Percentiles rank a stretch among this genome's conserved stretches.
Conservation (phyloP, 2,888 invertebrate genomes). For the Chaitophorus viminalis region DNA sequence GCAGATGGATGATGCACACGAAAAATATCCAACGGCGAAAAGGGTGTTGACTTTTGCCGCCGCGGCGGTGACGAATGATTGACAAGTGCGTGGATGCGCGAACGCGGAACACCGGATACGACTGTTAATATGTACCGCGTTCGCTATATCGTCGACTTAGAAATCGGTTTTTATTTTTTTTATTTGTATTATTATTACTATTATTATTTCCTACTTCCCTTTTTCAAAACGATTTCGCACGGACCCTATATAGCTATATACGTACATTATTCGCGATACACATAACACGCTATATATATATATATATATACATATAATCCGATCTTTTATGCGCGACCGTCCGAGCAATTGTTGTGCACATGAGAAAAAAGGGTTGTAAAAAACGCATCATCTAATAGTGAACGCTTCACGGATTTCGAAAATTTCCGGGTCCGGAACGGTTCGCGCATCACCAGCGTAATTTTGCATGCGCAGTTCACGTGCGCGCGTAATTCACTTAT, state of each 20-base stretch:
- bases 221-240: constrained; percentile 48
- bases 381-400: constrained; percentile 47
- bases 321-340: constrained; percentile 50
- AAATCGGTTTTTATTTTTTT: constrained; percentile 23
- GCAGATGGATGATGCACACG: constrained; percentile 53
- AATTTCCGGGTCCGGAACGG: constrained; percentile 37
- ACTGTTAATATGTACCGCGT: neutral
- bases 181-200: neutral
- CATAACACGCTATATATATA: neutral
- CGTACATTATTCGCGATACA: neutral
- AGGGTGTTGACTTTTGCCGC: constrained; percentile 13
- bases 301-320: constrained; percentile 35
- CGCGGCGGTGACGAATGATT: constrained; percentile 41
- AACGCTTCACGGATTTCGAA: constrained; percentile 41
- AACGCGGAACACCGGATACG: constrained; percentile 40
- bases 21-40: constrained; percentile 58
- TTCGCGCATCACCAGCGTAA: constrained; percentile 20
- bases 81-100: constrained; percentile 59
- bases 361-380: constrained; percentile 50
- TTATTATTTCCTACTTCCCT: constrained; percentile 17
- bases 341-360: constrained; percentile 40
- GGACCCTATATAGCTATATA: too few relatives aligned
- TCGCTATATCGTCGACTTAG: neutral
- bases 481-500: constrained; percentile 43
- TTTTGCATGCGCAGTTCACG: constrained; percentile 31